Evolutionary conservation across 2,113 vertebrate genomes (phyloP), one percentile per base, ranked within the genome.

Genomic region (Nannobrachium achirus): DNA sequence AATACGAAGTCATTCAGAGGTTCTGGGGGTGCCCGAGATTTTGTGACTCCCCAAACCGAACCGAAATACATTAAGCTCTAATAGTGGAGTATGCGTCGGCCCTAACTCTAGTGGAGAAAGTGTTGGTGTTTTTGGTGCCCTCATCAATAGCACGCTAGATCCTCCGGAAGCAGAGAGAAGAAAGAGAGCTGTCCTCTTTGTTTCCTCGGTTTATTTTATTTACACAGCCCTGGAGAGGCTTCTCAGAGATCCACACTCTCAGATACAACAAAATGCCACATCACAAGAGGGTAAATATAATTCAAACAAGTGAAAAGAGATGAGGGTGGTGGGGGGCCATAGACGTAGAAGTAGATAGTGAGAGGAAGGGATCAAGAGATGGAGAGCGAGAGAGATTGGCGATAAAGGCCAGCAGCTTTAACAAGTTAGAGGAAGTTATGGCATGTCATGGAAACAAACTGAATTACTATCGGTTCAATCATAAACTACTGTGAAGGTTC

Each of bases 191-290:
- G 48, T 59, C 44, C 60, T 20, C n/a, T 20, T 18, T 57, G 62
- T 49, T n/a, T 56, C 41, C 53, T n/a, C 15, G 15, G 8, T 63
- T 65, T 20, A 10, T 73, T 78, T 62, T 73, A 68, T 75, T 78
- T 49, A 51, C 40, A 44, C 65, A 65, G 51, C 14, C n/a, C 39
- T 40, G 40, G 19, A 10, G 14, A 79, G 61, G 48, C 56, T 51
- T 72, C 39, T 78, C 56, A 66, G 51, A 73, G 75, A 79, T 79
- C 63, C 1, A 44, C n/a, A 25, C 39, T 63, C 13, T 55, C 33
- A 73, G 71, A 85, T 81, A 79, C 71, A 18, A 33, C 33, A 48
- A 33, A 33, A 33, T 33, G 14, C n/a, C 60, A 19, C 1, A 33
- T 33, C 25, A 33, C 20, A 0, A 56, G 40, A 44, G 8, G 4